phyloP scores from a whole-genome alignment of 2,888 invertebrate genomes.

The Tineola bisselliella region DNA sequence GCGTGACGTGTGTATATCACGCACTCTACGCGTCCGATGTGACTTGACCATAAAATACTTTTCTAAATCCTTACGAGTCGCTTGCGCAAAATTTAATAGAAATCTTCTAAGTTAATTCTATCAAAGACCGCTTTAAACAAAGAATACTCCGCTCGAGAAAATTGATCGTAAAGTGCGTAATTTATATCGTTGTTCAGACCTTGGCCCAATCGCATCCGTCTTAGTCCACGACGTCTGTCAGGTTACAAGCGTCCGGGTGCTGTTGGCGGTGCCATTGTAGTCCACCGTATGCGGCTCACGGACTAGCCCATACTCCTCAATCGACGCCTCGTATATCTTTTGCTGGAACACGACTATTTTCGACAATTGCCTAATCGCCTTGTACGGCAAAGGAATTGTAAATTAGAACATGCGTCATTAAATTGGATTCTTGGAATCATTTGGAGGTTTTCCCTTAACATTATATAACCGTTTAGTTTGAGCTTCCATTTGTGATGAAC shows the following conservation, averaged over 20 bases:
- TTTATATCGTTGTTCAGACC: constrained; percentile 8
- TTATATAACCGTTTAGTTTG: no score
- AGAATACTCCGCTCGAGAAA: neutral
- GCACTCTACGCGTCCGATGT: no score
- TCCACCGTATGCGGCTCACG: neutral
- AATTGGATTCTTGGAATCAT: neutral
- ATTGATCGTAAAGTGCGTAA: constrained; percentile 8
- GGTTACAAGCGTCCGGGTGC: neutral
- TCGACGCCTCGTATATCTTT: constrained; percentile 52
- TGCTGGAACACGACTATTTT: constrained; percentile 26
- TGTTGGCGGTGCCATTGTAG: constrained; percentile 8
- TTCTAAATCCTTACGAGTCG: no score
- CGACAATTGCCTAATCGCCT: constrained; percentile 40
- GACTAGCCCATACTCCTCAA: constrained; percentile 26
- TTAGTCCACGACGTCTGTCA: constrained; percentile 1
- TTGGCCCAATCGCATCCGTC: constrained; percentile 3
- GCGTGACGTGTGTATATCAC: no score
- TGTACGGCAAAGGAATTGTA: constrained; percentile 32
- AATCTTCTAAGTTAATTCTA: no score
- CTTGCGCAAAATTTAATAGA: no score
- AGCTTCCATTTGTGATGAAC: no score
- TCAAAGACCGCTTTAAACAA: no score
- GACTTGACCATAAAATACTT: no score
- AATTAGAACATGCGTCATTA: constrained; percentile 22
- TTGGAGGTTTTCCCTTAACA: neutral